Evolutionary conservation across 30 jellyfish, hydroid and myxozoan species (phyloP).

Genomic region (Chironex yamaguchii): DNA sequence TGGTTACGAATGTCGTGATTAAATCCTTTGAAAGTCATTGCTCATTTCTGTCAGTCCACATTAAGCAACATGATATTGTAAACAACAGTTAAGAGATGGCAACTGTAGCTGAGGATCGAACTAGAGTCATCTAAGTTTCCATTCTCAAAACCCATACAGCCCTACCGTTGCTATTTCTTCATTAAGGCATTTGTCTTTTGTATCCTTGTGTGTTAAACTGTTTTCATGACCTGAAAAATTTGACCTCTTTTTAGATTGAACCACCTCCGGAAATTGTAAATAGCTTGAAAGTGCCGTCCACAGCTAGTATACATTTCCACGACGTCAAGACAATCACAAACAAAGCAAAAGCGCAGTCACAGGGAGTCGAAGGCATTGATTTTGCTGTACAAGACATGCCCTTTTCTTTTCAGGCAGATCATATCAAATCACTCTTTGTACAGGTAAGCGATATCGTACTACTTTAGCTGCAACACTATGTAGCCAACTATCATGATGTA

Average conservation of each 20-base stretch:
- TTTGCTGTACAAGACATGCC: conserved; percentile 80
- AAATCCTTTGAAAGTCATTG: no score
- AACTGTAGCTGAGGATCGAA: no score
- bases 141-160: no score
- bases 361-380: conserved; percentile 29
- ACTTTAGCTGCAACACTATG: no score
- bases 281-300: conserved; percentile 82
- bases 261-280: conserved; percentile 80
- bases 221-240: background rate
- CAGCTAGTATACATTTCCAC: conserved; percentile 85
- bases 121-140: no score
- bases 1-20: no score
- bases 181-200: background rate
- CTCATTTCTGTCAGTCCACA: no score
- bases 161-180: background rate
- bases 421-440: conserved; percentile 80
- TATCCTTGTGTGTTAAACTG: background rate
- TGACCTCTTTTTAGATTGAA: conserved; percentile 63
- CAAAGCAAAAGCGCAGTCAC: background rate
- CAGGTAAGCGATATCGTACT: no score
- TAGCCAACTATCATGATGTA: no score
- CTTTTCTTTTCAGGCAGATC: conserved; percentile 79
- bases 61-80: no score
- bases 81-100: no score
- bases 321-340: conserved; percentile 62